Evolutionary conservation across 1,140 invertebrate species (phyloP).

Genomic region (Gryllus bimaculatus): DNA sequence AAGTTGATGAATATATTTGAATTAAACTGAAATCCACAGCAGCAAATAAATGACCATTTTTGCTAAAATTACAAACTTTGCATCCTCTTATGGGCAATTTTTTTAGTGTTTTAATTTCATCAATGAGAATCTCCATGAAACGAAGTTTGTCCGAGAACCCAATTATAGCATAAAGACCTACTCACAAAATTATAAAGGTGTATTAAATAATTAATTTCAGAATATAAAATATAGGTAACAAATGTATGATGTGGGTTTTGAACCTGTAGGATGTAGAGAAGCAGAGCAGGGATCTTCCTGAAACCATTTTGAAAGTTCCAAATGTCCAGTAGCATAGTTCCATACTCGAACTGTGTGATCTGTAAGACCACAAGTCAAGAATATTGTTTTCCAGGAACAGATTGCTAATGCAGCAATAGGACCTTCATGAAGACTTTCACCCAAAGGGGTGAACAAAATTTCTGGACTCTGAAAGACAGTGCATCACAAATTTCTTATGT

Average conservation of each 20-base stretch:
- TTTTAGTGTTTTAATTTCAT: conserved; percentile 68
- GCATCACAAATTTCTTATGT: too few relatives aligned
- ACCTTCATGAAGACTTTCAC: conserved; percentile 69
- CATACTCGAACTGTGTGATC: conserved; percentile 80
- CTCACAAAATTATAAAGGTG: conserved; percentile 19
- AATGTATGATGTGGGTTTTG: not conserved
- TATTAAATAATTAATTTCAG: not conserved
- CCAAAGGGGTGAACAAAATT: conserved; percentile 42
- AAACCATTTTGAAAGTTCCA: conserved; percentile 73
- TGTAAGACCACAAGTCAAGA: conserved; percentile 68
- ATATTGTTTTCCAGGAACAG: conserved; percentile 80
- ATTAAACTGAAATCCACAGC: conserved; percentile 69
- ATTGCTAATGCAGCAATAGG: conserved; percentile 65
- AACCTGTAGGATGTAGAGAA: conserved; percentile 63
- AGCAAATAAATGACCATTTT: conserved; percentile 72
- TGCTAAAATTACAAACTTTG: conserved; percentile 59
- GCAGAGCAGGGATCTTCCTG: conserved; percentile 69
- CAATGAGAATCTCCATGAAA: conserved; percentile 75
- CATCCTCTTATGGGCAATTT: conserved; percentile 68
- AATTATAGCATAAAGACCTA: conserved; percentile 72
- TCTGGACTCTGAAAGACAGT: not conserved
- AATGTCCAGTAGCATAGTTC: conserved; percentile 72
- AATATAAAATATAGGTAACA: not conserved
- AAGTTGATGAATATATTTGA: conserved; percentile 47
- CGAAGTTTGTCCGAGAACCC: conserved; percentile 85